A percentile compares a stretch with the other conserved stretches of the same genome.
Conservation (phyloP, 1,140 invertebrate species). For the Lanistes nyassanus region DNA sequence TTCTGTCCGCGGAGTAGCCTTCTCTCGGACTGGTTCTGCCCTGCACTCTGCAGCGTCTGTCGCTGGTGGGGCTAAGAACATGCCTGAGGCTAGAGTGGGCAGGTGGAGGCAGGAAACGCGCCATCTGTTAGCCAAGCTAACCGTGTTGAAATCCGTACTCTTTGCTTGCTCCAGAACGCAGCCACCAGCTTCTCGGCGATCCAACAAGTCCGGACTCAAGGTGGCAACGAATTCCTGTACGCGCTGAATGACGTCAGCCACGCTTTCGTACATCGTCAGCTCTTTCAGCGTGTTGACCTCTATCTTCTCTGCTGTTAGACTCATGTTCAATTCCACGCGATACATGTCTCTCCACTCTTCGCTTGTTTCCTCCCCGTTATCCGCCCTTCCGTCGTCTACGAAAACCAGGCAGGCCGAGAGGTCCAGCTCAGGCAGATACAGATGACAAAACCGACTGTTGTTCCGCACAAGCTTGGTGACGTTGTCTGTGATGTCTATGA, state of each 20-base stretch:
- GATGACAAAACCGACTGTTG: not conserved
- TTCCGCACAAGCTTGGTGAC: not conserved
- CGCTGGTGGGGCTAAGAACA: too few species aligned
- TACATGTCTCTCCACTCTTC: not conserved
- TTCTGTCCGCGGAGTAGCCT: too few species aligned
- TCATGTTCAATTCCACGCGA: conserved; percentile 11
- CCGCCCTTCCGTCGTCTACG: not conserved
- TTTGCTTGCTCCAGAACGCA: not conserved
- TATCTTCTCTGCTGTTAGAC: not conserved
- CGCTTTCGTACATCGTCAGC: not conserved
- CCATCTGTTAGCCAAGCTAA: conserved; percentile 11
- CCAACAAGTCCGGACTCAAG: not conserved
- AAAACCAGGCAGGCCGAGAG: conserved; percentile 5
- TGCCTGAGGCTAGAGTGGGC: not conserved
- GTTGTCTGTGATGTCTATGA: conserved; percentile 10
- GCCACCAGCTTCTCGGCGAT: not conserved
- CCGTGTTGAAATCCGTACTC: not conserved
- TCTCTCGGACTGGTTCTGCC: too few species aligned
- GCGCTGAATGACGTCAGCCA: not conserved
- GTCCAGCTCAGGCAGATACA: conserved; percentile 1
- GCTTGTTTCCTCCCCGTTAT: not conserved
- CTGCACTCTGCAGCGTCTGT: too few species aligned
- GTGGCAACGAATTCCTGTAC: conserved; percentile 1
- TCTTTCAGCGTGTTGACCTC: not conserved
- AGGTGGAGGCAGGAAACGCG: not conserved